These are phyloP conservation scores for Pinctada fucata DNA, from an alignment of 2,888 invertebrate genomes.

Conservation along the genomic window DNA sequence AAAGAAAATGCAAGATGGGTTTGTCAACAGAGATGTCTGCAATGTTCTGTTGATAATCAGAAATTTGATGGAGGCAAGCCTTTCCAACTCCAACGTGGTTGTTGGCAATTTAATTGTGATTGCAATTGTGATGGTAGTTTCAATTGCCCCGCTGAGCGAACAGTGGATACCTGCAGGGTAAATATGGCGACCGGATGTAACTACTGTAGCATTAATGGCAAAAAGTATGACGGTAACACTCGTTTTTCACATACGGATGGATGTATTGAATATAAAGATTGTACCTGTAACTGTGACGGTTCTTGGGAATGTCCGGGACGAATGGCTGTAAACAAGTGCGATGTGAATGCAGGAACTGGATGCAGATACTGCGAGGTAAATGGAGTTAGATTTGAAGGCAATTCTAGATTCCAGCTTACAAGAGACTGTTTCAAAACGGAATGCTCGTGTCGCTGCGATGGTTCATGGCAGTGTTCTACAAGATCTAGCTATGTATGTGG, in stretches of 20 bases:
- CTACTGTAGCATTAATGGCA: slow-evolving; percentile 54
- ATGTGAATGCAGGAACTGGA: slow-evolving; percentile 30
- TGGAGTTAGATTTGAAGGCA: slow-evolving; percentile 37
- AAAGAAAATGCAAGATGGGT: slow-evolving; percentile 52
- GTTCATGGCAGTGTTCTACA: slow-evolving; percentile 49
- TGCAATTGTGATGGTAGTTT: slow-evolving; percentile 63
- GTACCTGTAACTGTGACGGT: slow-evolving; percentile 67
- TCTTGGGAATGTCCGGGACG: slow-evolving; percentile 65
- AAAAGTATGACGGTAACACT: slow-evolving; percentile 53
- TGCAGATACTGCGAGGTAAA: slow-evolving; percentile 50
- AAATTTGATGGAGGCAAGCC: slow-evolving; percentile 51
- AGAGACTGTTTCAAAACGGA: slow-evolving; percentile 53
- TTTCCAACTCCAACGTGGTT: slow-evolving; percentile 61
- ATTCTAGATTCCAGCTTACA: slow-evolving; percentile 48
- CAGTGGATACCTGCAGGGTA: slow-evolving; percentile 51
- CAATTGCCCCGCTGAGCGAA: slow-evolving; percentile 59
- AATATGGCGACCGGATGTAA: slow-evolving; percentile 48
- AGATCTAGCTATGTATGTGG: slow-evolving; percentile 37
- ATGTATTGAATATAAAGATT: slow-evolving; percentile 62
- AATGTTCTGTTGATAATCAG: slow-evolving; percentile 46
- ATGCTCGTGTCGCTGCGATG: slow-evolving; percentile 64
- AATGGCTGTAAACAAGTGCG: slow-evolving; percentile 55
- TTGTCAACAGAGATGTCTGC: slow-evolving; percentile 44
- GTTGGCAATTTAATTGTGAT: slow-evolving; percentile 63
- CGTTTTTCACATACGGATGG: slow-evolving; percentile 58